Percentiles rank a stretch among this genome's conserved stretches.
Evolutionary conservation across 2,797 vertebrate species (phyloP).

Genomic region (Masticophis lateralis): DNA sequence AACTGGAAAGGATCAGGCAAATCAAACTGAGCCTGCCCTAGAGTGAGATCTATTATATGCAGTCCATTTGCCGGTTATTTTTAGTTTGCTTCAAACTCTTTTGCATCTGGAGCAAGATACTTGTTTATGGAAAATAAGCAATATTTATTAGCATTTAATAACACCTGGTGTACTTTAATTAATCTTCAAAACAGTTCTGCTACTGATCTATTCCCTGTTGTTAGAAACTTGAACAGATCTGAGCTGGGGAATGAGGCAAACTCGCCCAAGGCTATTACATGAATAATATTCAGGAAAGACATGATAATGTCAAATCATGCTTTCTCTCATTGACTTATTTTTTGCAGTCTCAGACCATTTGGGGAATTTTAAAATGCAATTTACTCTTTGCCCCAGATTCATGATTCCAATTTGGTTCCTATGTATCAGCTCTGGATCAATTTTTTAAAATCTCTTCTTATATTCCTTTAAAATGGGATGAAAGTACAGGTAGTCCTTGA

Average conservation of each 20-base stretch:
- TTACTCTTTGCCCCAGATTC: neutral
- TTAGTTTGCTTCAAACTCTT: neutral
- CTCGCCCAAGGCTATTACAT: neutral
- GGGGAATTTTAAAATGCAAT: neutral
- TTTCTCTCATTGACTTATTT: neutral
- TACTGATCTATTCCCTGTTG: neutral
- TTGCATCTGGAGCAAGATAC: neutral
- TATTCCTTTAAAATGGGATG: neutral
- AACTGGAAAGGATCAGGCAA: neutral
- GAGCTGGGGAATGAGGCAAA: neutral
- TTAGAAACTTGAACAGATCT: neutral
- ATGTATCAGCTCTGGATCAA: neutral
- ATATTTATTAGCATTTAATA: conserved; percentile 18
- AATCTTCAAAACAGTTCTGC: neutral
- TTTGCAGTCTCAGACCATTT: neutral
- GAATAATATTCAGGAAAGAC: neutral
- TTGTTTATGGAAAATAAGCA: neutral
- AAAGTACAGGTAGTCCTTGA: neutral
- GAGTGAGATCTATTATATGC: neutral
- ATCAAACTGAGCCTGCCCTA: neutral
- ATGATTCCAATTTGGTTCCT: neutral
- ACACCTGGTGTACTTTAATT: neutral
- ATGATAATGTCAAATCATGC: neutral
- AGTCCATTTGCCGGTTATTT: neutral
- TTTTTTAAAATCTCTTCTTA: neutral